Base-by-base conservation (phyloP, 2,797 vertebrate genomes). In the Eulemur rubriventer region DNA sequence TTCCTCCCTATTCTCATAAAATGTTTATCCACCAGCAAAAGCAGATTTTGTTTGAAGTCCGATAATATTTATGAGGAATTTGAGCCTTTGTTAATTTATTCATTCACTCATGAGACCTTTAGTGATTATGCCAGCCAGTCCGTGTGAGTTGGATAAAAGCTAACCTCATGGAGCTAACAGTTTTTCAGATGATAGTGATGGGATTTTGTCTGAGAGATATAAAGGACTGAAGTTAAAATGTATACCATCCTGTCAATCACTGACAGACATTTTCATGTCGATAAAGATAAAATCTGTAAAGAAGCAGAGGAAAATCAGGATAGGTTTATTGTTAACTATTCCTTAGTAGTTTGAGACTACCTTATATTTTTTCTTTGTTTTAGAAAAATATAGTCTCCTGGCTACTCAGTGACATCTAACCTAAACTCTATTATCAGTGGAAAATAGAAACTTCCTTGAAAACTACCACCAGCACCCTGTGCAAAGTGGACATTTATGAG, bases 211-310 rank as follows among this genome's bases (percentile, higher is more conserved):
- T 88, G 65, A 87, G n/a, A 88, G 7, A 55, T 7, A 76, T n/a
- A 48, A 94, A 86, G 14, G 12, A 22, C 26, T 65, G 2, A 55
- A 91, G n/a, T 48, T 72, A 86, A 83, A 48, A 81, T 38, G 6
- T 57, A 22, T 35, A 38, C 63, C 50, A 35, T 18, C 18, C 30
- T 76, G 30, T 30, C 90, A 87, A 20, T 89, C 75, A 89, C 35
- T 63, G 46, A 52, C n/a, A 90, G 67, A 65, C 2, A 63, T 78
- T 73, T 94, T 85, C 69, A 63, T 48, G 28, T 48, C 26, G 88
- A 50, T 88, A 61, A 92, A 89, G n/a, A 93, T 67, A 78, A 91
- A 67, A 81, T 91, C 79, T 89, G 22, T 52, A 93, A 93, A 65
- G 89, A 38, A 89, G n/a, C 48, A 84, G 41, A 87, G n/a, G 55